These are phyloP conservation scores for Protaetia brevitarsis DNA, from an alignment of 1,140 invertebrate genomes.

Conservation along the genomic window DNA sequence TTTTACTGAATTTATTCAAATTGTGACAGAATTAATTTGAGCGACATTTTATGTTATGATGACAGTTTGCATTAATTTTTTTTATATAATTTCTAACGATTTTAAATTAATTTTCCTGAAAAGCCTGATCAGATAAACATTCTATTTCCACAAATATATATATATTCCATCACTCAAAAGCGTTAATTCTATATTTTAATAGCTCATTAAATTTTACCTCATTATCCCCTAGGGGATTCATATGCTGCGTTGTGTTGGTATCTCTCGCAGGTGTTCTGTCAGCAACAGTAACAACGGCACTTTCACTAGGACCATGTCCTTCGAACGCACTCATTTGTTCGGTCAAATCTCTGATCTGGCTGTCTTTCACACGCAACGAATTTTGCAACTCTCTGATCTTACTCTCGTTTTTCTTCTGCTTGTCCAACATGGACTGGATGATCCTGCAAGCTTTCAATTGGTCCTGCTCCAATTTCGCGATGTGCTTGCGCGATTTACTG, in stretches of 20 bases:
- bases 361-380: constrained; percentile 32
- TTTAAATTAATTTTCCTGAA: too few species aligned
- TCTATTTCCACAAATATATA: too few species aligned
- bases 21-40: too few species aligned
- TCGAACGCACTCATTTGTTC: neutral
- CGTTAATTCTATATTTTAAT: too few species aligned
- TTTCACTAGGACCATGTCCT: neutral
- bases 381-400: constrained; percentile 45
- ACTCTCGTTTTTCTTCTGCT: constrained; percentile 41
- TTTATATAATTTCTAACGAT: too few species aligned
- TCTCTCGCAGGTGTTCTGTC: neutral
- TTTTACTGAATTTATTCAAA: too few species aligned
- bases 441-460: constrained; percentile 46
- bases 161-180: too few species aligned
- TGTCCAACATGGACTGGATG: constrained; percentile 46
- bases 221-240: constrained; percentile 20
- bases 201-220: constrained; percentile 15
- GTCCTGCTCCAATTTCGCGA: constrained; percentile 43
- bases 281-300: neutral
- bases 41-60: too few species aligned
- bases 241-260: neutral
- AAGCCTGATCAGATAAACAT: too few species aligned
- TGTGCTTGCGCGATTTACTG: constrained; percentile 31
- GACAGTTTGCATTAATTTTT: too few species aligned
- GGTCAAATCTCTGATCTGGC: constrained; percentile 30